Evolutionary conservation across 1,140 invertebrate genomes (phyloP).

Genomic region (Armadillidium nasatum): DNA sequence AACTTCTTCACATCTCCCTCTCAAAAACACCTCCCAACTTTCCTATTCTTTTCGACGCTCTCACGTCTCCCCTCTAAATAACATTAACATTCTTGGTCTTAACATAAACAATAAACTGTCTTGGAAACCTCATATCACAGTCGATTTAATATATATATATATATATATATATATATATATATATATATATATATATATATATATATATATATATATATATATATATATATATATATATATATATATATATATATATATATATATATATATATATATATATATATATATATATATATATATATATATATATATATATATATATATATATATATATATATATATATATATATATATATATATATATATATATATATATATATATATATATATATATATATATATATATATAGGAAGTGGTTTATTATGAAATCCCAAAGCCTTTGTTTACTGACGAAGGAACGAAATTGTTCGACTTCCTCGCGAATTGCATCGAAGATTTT

Average conservation of each 20-base stretch:
- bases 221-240: too few relatives aligned
- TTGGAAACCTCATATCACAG: too few relatives aligned
- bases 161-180: slow-evolving; percentile 18
- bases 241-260: too few relatives aligned
- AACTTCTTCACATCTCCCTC: too few relatives aligned
- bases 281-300: too few relatives aligned
- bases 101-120: too few relatives aligned
- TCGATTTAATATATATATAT: background rate
- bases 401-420: background rate
- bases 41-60: too few relatives aligned
- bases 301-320: background rate
- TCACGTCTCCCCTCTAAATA: too few relatives aligned
- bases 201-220: background rate
- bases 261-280: too few relatives aligned
- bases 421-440: background rate
- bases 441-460: slow-evolving; percentile 52
- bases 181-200: slow-evolving; percentile 22
- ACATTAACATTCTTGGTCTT: too few relatives aligned
- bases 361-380: slow-evolving; percentile 15
- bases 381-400: slow-evolving; percentile 13
- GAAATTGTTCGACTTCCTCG: slow-evolving; percentile 68
- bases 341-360: slow-evolving; percentile 15
- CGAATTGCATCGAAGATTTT: slow-evolving; percentile 66
- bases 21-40: too few relatives aligned
- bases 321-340: slow-evolving; percentile 3